Conservation (phyloP, 2,797 vertebrate species). For the Rhynchotus rufescens region DNA sequence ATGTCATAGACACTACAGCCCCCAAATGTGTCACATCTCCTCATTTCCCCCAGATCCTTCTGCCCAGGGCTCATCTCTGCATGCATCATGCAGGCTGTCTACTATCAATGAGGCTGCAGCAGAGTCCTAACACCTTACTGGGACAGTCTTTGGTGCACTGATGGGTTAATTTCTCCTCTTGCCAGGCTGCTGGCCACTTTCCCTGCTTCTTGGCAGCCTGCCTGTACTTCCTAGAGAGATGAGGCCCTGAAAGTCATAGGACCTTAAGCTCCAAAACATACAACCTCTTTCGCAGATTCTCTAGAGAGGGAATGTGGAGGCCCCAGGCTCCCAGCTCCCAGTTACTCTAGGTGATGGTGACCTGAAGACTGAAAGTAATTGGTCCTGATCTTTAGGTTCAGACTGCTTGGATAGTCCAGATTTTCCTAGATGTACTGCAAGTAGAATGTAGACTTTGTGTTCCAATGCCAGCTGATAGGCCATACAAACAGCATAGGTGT, state of each 20-base stretch:
- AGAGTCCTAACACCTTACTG: neutral
- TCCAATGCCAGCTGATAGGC: neutral
- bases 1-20: neutral
- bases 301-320: neutral
- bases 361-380: neutral
- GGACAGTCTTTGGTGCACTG: neutral
- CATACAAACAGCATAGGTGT: neutral
- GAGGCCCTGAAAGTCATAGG: neutral
- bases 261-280: neutral
- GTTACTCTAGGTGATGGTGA: neutral
- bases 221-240: neutral
- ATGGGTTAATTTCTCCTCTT: neutral
- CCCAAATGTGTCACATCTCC: neutral
- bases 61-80: neutral
- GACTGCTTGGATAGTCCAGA: neutral
- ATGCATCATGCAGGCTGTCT: neutral
- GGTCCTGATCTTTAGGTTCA: neutral
- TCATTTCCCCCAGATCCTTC: neutral
- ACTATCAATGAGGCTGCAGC: neutral
- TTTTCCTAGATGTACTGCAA: neutral
- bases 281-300: neutral
- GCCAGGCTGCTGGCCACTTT: neutral
- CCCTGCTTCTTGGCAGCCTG: neutral
- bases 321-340: neutral
- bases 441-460: neutral